These are phyloP conservation scores for Oreochromis aureus DNA, from an alignment of 2,113 vertebrate genomes.

Conservation along the genomic window DNA sequence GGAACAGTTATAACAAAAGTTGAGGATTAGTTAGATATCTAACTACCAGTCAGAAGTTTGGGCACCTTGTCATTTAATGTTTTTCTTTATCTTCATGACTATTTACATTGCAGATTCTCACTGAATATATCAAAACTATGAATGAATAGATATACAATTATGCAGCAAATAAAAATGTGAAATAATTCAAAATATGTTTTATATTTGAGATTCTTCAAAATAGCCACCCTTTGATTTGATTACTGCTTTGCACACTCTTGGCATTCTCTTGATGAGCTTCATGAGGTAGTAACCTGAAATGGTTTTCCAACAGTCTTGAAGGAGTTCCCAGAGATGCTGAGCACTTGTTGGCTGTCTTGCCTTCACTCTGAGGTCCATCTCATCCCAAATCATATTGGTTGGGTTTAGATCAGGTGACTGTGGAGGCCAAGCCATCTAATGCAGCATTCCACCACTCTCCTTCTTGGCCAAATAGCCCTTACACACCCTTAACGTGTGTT, in stretches of 20 bases:
- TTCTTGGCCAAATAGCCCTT: background rate
- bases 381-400: background rate
- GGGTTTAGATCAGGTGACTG: background rate
- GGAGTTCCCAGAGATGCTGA: background rate
- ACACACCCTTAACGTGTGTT: background rate
- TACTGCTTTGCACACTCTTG: background rate
- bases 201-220: too few relatives aligned
- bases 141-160: too few relatives aligned
- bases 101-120: too few relatives aligned
- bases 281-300: background rate
- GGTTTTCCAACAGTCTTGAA: background rate
- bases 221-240: background rate
- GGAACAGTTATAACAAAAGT: background rate
- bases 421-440: background rate
- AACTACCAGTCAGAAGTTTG: background rate
- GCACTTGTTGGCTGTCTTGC: background rate
- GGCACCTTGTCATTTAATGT: too few relatives aligned
- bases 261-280: background rate
- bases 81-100: too few relatives aligned
- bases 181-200: too few relatives aligned
- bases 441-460: background rate
- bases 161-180: too few relatives aligned
- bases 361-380: background rate
- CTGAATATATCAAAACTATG: too few relatives aligned
- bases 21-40: background rate